Evolutionary conservation across 2,113 vertebrate species (phyloP), one percentile per base, ranked within the genome.

Genomic region (Campylorhamphus procurvoides): DNA sequence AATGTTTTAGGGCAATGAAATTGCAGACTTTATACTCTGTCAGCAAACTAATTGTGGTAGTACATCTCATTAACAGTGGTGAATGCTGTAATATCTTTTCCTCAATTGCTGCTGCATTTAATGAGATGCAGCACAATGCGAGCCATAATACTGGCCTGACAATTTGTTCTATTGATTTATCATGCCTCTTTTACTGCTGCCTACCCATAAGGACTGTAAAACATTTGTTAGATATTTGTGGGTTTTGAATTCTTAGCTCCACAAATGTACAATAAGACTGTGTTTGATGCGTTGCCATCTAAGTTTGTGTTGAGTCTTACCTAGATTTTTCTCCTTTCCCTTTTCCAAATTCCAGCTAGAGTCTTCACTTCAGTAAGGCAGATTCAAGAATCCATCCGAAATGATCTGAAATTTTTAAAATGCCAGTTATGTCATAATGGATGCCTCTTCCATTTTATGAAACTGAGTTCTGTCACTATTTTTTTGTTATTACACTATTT

Each of bases 81-180:
- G 81, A 90, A 78, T 94, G 89, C 82, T 91, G 49, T 84, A 96
- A 95, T 89, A 94, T 89, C 87, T 97, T 98, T 98, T 97, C 96
- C 94, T 97, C 95, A 90, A 56, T 88, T 97, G 93, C 94, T 90
- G 88, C 84, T 95, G 83, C 71, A n/a, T 88, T 96, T 98, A 97
- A 98, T 97, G 96, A 98, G 95, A 98, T 98, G 58, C 87, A 96
- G 93, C 96, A 96, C 96, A 97, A 96, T 39, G 28, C 91, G 96
- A 96, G 89, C 62, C 85, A 62, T 72, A 81, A 97, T 97, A 96
- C 95, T 55, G 52, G 53, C 85, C 78, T 97, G 93, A 97, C 95
- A 97, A 89, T 97, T 97, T 97, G 92, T 97, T 96, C 91, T 91
- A 82, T 96, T 97, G 97, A 97, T 98, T 98, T 97, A 97, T 97